phyloP scores from a whole-genome alignment of 2,888 invertebrate species.

The Lobophora halterata region DNA sequence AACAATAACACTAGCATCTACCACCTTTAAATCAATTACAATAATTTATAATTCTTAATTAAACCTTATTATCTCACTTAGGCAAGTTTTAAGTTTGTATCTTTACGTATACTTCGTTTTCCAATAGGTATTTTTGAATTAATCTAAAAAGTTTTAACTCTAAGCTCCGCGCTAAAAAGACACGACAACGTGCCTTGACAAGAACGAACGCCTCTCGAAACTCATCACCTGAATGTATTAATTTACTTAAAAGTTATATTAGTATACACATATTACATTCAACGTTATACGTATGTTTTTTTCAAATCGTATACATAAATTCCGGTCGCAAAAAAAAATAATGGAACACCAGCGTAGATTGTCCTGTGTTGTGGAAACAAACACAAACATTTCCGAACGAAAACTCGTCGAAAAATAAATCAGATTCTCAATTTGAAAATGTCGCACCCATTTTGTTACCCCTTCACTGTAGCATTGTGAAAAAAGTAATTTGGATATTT shows the following conservation, averaged over 20 bases:
- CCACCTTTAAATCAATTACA: slow-evolving; percentile 74
- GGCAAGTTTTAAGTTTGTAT: slow-evolving; percentile 79
- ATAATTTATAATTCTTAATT: slow-evolving; percentile 78
- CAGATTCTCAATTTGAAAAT: slow-evolving; percentile 34
- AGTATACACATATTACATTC: slow-evolving; percentile 80
- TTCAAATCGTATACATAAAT: slow-evolving; percentile 78
- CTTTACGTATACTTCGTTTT: slow-evolving; percentile 81
- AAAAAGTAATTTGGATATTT: slow-evolving; percentile 45
- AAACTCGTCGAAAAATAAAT: slow-evolving; percentile 25
- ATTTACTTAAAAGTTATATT: slow-evolving; percentile 69
- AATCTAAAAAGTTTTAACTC: slow-evolving; percentile 59
- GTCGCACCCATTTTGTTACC: slow-evolving; percentile 72
- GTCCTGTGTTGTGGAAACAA: slow-evolving; percentile 45
- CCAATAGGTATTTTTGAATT: slow-evolving; percentile 68
- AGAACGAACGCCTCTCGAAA: slow-evolving; percentile 38
- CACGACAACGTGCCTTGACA: slow-evolving; percentile 22
- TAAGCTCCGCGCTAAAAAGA: slow-evolving; percentile 56
- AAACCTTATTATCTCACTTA: slow-evolving; percentile 79
- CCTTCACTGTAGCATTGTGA: slow-evolving; percentile 73
- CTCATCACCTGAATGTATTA: slow-evolving; percentile 42
- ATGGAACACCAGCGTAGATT: slow-evolving; percentile 64
- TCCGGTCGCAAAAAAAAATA: slow-evolving; percentile 72
- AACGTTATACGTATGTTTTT: slow-evolving; percentile 78
- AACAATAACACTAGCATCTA: slow-evolving; percentile 74
- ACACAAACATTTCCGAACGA: slow-evolving; percentile 36